Evolutionary conservation across 2,888 invertebrate genomes (phyloP), one percentile per base, ranked within the genome.

Genomic region (Cyclophora albipunctata): DNA sequence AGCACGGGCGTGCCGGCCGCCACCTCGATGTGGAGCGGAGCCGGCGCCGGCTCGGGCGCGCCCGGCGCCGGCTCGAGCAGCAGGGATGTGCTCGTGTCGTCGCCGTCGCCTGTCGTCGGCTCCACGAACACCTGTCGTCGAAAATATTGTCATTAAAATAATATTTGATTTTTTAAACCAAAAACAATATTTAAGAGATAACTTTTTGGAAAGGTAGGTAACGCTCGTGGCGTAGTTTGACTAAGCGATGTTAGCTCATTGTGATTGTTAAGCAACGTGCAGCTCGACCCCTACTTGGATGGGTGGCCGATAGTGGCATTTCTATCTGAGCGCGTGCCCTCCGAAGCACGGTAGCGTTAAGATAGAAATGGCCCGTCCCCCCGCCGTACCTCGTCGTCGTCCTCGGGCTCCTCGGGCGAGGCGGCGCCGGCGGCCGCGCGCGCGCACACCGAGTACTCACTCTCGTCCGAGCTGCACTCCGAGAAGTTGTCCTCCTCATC

Each of bases 1-100:
- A 89, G 61, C 0, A 87, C 77, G 0, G 89, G 86, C 0, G 89
- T 87, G 0, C 86, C 87, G 0, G 88, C 89, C 0, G 88, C 88
- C 2, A 88, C 87, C 50, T 86, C 87, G 5, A 86, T 57, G 40
- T 84, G 73, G 40, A 85, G 54, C 0, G 71, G 70, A 37, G 37
- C 37, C 37, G 5, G 37, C 4, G 4, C 37, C 4, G 4, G 4
- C 5, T 37, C 37, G 3, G 60, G 47, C 40, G 61, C 64, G 2
- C 4, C 37, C 3, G 60, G 48, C 37, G 60, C 64, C 2, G 72
- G 59, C 2, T 80, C 81, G 0, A 85, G 56, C 1, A 86, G 66
- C 34, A 84, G 57, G 48, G 84, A 85, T 0, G 84, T 83, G 0
- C 85, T 85, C 0, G 81, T 78, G 58, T 75, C 83, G 61, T 86